Conservation (phyloP, 2,888 invertebrate genomes). For the Xylophagus ater region DNA sequence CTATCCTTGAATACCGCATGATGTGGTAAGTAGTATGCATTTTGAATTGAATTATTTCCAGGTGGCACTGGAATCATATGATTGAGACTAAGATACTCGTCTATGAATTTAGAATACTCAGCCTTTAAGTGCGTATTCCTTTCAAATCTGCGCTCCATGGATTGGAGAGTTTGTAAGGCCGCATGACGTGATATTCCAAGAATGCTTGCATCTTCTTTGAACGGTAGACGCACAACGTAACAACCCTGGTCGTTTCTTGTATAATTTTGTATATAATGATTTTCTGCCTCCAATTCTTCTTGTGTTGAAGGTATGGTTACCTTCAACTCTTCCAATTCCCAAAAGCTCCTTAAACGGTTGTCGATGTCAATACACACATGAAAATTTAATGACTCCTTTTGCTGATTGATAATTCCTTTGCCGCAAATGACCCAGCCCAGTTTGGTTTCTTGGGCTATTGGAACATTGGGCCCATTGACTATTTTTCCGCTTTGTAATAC, state of each 20-base stretch:
- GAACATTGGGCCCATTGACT: conserved; percentile 1
- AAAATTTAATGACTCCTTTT: neutral
- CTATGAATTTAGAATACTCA: neutral
- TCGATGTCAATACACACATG: neutral
- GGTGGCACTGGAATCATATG: too few relatives aligned
- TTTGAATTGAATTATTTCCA: too few relatives aligned
- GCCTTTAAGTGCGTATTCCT: neutral
- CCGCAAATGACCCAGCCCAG: conserved; percentile 11
- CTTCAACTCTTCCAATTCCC: neutral
- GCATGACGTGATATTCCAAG: neutral
- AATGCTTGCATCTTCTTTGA: neutral
- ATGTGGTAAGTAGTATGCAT: too few relatives aligned
- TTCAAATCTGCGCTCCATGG: neutral
- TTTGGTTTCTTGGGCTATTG: conserved; percentile 9
- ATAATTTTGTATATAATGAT: neutral
- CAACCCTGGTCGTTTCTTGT: neutral
- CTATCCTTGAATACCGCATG: too few relatives aligned
- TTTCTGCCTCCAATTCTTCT: neutral
- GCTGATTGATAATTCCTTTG: neutral
- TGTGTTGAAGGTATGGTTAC: neutral
- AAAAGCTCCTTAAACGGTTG: neutral
- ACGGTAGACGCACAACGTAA: neutral
- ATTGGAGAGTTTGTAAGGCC: neutral
- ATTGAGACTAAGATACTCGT: neutral
- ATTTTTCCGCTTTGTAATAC: conserved; percentile 4